Evolutionary conservation across 2,797 vertebrate genomes (phyloP), one percentile per base, ranked within the genome.

Genomic region (Ctenopoma multispine): DNA sequence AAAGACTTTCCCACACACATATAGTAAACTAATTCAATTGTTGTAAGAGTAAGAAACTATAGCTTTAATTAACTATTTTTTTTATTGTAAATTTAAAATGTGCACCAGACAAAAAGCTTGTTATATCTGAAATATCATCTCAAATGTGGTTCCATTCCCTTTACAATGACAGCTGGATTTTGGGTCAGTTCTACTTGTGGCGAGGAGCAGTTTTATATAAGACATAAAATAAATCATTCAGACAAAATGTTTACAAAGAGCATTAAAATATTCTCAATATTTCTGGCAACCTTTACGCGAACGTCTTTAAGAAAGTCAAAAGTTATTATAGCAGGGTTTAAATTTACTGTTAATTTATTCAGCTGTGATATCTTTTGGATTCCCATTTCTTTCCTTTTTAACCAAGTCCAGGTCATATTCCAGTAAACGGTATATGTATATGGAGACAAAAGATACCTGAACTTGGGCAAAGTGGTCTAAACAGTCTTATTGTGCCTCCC

Each of bases 401-500:
- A 74, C 46, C 3, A 46, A 13, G 34, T 55, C 62, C 69, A 76
- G 63, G 56, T 85, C 75, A 69, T 85, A 75, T 86, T 80, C 31
- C 24, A 63, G 62, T 18, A 21, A 40, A 29, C 15, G 51, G 57
- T 61, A 53, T 53, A 57, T 51, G 48, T 65, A 69, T 51, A 61
- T 6, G 44, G 41, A 75, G 61, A 87, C 73, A 91, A 87, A 87
- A 77, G 81, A 89, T 79, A 87, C 84, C 75, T 87, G 83, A 78
- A 88, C 66, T 81, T 64, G 70, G 70, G 77, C 59, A 7, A 81
- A 87, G 82, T 78, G 80, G 72, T 86, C 83, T 56, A 78, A 88
- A 87, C 77, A n/a, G 81, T 76, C 82, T 80, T 82, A 91, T 80
- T 90, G 78, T 76, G 79, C 53, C 69, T 87, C 69, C 75, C 77